These are phyloP conservation scores for Amphipyra tragopoginis DNA, from an alignment of 2,888 invertebrate genomes.

Conservation along the genomic window DNA sequence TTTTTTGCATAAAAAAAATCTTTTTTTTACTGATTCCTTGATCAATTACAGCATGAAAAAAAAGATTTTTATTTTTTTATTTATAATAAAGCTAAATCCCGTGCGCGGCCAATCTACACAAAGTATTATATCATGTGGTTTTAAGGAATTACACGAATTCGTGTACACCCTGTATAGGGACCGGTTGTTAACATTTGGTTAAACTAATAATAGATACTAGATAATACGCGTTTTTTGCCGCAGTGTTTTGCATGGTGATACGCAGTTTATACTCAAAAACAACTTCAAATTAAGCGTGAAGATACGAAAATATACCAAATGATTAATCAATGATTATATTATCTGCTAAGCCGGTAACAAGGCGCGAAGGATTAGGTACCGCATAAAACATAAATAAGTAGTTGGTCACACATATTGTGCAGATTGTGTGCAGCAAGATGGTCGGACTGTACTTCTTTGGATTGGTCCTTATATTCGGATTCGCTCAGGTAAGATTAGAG, in stretches of 20 bases:
- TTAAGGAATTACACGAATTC: too few species aligned
- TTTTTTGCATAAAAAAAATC: too few species aligned
- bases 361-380: conserved; percentile 5
- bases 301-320: conserved; percentile 3
- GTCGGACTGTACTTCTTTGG: conserved; percentile 9
- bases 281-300: conserved; percentile 26
- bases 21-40: too few species aligned
- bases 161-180: too few species aligned
- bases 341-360: conserved; percentile 29
- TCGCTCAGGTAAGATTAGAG: conserved; percentile 20
- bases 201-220: too few species aligned
- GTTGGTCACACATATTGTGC: not conserved
- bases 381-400: conserved; percentile 6
- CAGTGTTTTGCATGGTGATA: not conserved
- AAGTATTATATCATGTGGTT: too few species aligned
- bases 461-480: conserved; percentile 13
- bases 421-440: conserved; percentile 19
- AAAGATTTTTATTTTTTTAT: too few species aligned
- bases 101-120: too few species aligned
- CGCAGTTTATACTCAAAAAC: not conserved
- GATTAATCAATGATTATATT: conserved; percentile 10
- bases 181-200: too few species aligned
- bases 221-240: not conserved
- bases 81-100: too few species aligned
- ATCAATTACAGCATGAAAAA: too few species aligned